A percentile compares a stretch with the other conserved stretches of the same genome.
Conservation (phyloP, 2,113 vertebrate species). For the Oceanodroma tethys region DNA sequence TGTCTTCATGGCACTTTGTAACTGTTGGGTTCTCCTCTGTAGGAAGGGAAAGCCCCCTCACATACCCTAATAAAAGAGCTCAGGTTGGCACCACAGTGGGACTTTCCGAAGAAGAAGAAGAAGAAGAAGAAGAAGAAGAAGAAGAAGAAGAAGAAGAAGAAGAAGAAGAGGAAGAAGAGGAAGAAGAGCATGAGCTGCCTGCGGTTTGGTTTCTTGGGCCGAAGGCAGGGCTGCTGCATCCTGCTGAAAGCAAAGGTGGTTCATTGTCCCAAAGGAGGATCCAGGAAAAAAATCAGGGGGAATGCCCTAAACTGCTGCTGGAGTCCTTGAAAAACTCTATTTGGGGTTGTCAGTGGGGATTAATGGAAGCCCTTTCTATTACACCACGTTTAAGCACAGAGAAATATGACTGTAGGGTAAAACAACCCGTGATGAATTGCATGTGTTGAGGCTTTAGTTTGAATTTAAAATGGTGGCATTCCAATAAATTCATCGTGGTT, state of each 20-base stretch:
- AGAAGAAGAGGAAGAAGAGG: too few relatives aligned
- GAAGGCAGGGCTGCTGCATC: too few relatives aligned
- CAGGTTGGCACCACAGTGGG: neutral
- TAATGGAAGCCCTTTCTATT: constrained; percentile 37
- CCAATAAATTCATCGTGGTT: constrained; percentile 34
- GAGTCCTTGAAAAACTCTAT: constrained; percentile 7
- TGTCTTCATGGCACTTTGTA: neutral
- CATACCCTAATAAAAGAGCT: neutral
- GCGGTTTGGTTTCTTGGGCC: neutral
- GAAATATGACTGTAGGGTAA: constrained; percentile 12
- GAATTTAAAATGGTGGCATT: constrained; percentile 35
- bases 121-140: too few relatives aligned
- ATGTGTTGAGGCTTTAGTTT: neutral
- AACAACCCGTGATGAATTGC: constrained; percentile 24
- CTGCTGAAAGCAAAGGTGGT: neutral
- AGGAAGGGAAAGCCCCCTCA: too few relatives aligned
- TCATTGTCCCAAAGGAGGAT: neutral
- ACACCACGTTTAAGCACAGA: constrained; percentile 30
- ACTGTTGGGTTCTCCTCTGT: neutral
- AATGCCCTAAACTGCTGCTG: neutral
- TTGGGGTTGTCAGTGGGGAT: constrained; percentile 25
- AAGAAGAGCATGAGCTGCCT: neutral
- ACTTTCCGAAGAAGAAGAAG: neutral
- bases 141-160: too few relatives aligned
- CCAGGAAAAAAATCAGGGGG: neutral